Evolutionary conservation across 2,797 vertebrate genomes (phyloP).

Genomic region (Gymnothorax javanicus): DNA sequence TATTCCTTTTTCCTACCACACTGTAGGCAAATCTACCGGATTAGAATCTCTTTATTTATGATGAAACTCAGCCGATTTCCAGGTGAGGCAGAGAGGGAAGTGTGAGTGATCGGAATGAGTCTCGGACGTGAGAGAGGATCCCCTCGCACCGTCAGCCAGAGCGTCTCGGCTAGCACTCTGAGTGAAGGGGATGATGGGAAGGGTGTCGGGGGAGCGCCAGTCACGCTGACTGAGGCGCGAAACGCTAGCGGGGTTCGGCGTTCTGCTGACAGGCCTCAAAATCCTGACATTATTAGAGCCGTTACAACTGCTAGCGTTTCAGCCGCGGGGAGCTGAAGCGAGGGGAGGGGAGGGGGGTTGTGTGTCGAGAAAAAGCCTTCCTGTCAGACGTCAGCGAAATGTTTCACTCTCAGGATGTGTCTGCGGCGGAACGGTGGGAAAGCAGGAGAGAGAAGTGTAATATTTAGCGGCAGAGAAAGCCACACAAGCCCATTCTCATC

Average conservation of each 20-base stretch:
- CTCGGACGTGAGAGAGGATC: not conserved
- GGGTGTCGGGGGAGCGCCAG: slow-evolving; percentile 1
- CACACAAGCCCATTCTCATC: not conserved
- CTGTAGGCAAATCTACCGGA: too few species aligned
- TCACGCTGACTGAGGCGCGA: not conserved
- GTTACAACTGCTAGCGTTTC: slow-evolving; percentile 2
- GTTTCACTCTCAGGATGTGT: not conserved
- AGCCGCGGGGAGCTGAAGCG: not conserved
- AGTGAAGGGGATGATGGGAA: not conserved
- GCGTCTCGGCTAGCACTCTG: not conserved
- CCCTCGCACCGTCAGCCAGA: not conserved
- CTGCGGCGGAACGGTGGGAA: not conserved
- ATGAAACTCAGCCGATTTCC: too few species aligned
- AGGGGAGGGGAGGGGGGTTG: not conserved
- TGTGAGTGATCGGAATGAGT: not conserved
- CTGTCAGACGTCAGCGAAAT: not conserved
- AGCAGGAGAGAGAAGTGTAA: not conserved
- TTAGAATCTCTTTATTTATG: too few species aligned
- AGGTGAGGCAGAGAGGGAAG: too few species aligned
- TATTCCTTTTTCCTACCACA: too few species aligned
- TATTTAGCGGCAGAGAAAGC: not conserved
- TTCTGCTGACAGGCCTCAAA: slow-evolving; percentile 2
- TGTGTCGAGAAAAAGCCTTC: not conserved
- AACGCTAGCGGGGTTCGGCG: not conserved
- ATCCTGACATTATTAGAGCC: slow-evolving; percentile 8